Conservation (phyloP, 2,797 vertebrate species). For the Dicrostonyx torquatus region DNA sequence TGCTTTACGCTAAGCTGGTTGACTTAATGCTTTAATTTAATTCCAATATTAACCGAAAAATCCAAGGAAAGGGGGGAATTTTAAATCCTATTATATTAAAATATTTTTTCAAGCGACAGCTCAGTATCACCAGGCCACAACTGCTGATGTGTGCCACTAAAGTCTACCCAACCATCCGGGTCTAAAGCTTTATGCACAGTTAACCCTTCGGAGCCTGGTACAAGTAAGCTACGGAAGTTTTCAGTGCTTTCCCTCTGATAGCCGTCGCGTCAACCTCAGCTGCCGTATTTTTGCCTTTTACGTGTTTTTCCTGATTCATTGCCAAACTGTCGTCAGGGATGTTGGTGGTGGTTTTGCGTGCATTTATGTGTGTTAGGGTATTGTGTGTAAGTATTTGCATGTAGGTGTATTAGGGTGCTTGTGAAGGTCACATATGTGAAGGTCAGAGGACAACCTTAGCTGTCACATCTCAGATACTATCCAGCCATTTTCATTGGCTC, state of each 20-base stretch:
- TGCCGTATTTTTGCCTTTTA: neutral
- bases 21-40: constrained; percentile 81
- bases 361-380: neutral
- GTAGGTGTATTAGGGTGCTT: neutral
- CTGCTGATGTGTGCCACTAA: neutral
- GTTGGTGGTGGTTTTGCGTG: neutral
- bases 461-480: neutral
- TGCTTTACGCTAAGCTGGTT: constrained; percentile 76
- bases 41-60: constrained; percentile 76
- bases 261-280: neutral
- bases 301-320: neutral
- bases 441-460: neutral
- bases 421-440: neutral
- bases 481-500: neutral
- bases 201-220: neutral
- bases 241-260: neutral
- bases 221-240: neutral
- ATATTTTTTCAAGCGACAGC: constrained; percentile 74
- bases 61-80: constrained; percentile 72
- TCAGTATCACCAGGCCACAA: constrained; percentile 45
- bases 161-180: neutral
- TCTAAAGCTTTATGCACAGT: neutral
- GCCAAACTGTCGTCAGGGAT: neutral
- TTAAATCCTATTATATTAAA: constrained; percentile 71
- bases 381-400: neutral